Conservation (phyloP, 2,797 vertebrate genomes). For the Salarias fasciatus region DNA sequence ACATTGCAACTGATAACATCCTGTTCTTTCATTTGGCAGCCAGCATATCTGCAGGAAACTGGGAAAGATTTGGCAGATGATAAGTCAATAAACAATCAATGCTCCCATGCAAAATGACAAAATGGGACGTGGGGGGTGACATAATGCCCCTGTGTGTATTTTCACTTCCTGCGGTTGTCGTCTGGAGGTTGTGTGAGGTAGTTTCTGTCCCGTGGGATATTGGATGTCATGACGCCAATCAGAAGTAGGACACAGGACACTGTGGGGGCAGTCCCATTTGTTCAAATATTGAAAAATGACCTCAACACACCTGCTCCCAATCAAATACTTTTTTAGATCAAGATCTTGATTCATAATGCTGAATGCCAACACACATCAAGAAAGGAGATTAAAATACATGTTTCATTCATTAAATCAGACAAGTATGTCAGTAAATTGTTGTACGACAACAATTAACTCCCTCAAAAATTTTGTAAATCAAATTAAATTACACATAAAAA, state of each 20-base stretch:
- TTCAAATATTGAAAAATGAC: too few species aligned
- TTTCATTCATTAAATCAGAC: too few species aligned
- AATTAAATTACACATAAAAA: too few species aligned
- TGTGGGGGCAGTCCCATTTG: background rate
- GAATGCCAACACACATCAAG: too few species aligned
- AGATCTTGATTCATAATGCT: too few species aligned
- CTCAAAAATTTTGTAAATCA: too few species aligned
- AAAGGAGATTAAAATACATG: too few species aligned
- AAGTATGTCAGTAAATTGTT: too few species aligned
- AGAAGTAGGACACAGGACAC: conserved; percentile 24
- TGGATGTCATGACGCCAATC: conserved; percentile 15
- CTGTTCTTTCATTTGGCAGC: conserved; percentile 46
- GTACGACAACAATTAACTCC: too few species aligned
- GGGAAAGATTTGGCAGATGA: conserved; percentile 35
- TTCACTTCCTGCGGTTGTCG: conserved; percentile 50
- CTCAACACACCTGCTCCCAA: too few species aligned
- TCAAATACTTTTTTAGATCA: too few species aligned
- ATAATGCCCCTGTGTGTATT: conserved; percentile 36
- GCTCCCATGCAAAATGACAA: conserved; percentile 11
- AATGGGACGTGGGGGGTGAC: conserved; percentile 29
- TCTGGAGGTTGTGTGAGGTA: conserved; percentile 15
- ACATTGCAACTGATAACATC: conserved; percentile 39
- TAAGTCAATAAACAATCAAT: conserved; percentile 54
- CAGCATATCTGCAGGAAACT: conserved; percentile 59
- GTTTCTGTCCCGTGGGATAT: conserved; percentile 18